Conservation (phyloP, 2,888 invertebrate species). For the Sinodicranocentrus sp. region DNA sequence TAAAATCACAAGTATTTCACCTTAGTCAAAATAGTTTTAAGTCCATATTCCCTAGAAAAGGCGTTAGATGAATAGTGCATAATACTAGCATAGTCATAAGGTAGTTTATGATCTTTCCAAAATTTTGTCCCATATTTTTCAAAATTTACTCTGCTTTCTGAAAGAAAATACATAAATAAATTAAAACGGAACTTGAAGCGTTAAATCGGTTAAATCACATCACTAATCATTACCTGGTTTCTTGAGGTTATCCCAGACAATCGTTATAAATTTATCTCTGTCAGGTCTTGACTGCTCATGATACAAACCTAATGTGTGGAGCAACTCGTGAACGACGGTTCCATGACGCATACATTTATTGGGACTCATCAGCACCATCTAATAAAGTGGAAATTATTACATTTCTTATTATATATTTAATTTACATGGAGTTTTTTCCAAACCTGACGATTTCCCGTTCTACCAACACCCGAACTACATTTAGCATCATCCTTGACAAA, state of each 20-base stretch:
- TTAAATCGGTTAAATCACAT: neutral
- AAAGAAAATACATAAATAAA: neutral
- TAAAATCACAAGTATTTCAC: constrained; percentile 22
- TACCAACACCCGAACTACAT: constrained; percentile 67
- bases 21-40: constrained; percentile 63
- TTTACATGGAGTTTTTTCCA: no score
- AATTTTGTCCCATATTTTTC: constrained; percentile 62
- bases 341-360: constrained; percentile 32
- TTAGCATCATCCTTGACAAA: constrained; percentile 44
- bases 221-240: constrained; percentile 35
- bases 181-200: neutral
- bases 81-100: constrained; percentile 69
- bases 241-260: constrained; percentile 58
- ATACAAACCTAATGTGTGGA: constrained; percentile 59
- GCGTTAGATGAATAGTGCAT: constrained; percentile 67
- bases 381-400: no score
- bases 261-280: constrained; percentile 53
- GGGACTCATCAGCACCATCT: constrained; percentile 35
- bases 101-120: constrained; percentile 39
- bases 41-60: constrained; percentile 54
- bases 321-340: constrained; percentile 59
- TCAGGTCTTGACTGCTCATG: constrained; percentile 61
- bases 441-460: constrained; percentile 14
- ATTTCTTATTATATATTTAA: no score
- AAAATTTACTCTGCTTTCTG: constrained; percentile 61